phyloP scores from a whole-genome alignment of 2,888 invertebrate genomes.

The Steinernema hermaphroditum region DNA sequence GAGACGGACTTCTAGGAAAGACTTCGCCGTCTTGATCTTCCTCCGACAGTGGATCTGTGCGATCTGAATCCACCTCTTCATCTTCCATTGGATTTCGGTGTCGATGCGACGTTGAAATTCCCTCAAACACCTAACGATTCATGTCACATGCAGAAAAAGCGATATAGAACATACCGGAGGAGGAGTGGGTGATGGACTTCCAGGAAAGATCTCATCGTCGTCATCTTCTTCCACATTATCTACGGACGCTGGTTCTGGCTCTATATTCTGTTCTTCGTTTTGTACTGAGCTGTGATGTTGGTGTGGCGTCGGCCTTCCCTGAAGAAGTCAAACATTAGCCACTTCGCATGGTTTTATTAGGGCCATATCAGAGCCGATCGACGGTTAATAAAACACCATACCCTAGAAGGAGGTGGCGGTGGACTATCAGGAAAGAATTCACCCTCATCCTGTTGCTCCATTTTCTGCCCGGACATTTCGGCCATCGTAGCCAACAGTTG shows the following conservation, averaged over 20 bases:
- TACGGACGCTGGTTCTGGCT: background rate
- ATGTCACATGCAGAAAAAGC: background rate
- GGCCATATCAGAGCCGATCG: conserved; percentile 7
- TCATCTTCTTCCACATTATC: background rate
- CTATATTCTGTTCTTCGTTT: background rate
- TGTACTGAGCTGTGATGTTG: background rate
- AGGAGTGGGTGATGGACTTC: background rate
- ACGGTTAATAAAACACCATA: too few relatives aligned
- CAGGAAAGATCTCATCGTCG: background rate
- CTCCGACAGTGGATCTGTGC: background rate
- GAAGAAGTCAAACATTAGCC: background rate
- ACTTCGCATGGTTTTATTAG: background rate
- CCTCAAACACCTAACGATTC: background rate
- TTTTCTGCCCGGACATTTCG: too few relatives aligned
- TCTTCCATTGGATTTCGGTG: background rate
- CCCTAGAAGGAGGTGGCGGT: too few relatives aligned
- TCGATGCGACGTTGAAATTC: background rate
- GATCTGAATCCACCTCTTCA: too few relatives aligned
- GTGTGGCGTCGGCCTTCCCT: too few relatives aligned
- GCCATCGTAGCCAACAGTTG: too few relatives aligned
- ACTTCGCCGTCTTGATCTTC: background rate
- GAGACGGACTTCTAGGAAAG: background rate
- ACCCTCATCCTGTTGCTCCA: too few relatives aligned
- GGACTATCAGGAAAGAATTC: too few relatives aligned
- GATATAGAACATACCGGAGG: background rate